These are phyloP conservation scores for Lissonota sp. DNA, from an alignment of 2,888 invertebrate species.

Conservation along the genomic window DNA sequence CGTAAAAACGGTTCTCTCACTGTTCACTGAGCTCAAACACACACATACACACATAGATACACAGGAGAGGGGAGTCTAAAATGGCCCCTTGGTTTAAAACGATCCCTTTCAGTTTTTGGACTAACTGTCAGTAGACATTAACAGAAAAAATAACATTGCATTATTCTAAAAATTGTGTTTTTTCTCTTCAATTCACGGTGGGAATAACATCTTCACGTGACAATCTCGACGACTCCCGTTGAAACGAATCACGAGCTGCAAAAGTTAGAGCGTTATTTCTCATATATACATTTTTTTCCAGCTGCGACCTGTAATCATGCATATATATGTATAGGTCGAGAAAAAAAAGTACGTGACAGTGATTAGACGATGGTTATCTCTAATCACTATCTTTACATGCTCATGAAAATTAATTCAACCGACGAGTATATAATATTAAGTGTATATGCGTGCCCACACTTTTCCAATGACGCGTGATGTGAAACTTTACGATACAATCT, in stretches of 20 bases:
- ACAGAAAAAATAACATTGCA: no score
- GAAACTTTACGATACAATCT: no score
- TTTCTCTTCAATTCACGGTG: slow-evolving; percentile 20
- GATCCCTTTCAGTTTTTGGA: no score
- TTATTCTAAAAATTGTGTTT: no score
- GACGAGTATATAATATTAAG: background rate
- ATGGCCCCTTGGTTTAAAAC: no score
- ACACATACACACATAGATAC: slow-evolving; percentile 1
- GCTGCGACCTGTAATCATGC: no score
- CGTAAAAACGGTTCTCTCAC: slow-evolving; percentile 57
- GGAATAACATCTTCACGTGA: slow-evolving; percentile 62
- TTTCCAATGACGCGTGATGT: slow-evolving; percentile 3
- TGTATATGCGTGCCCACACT: slow-evolving; percentile 17
- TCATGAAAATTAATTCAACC: slow-evolving; percentile 62
- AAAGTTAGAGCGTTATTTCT: background rate
- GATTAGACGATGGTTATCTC: slow-evolving; percentile 59
- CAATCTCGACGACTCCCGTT: slow-evolving; percentile 58
- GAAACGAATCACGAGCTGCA: slow-evolving; percentile 27
- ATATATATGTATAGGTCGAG: background rate
- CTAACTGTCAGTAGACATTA: no score
- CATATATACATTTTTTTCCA: no score
- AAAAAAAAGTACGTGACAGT: slow-evolving; percentile 39
- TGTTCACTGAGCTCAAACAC: slow-evolving; percentile 14
- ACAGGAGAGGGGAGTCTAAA: background rate
- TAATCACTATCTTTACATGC: slow-evolving; percentile 61